Percentiles rank a stretch among this genome's conserved stretches.
These are phyloP conservation scores for Muntiacus muntjak DNA, from an alignment of 2,113 vertebrate genomes.

Conservation along the genomic window DNA sequence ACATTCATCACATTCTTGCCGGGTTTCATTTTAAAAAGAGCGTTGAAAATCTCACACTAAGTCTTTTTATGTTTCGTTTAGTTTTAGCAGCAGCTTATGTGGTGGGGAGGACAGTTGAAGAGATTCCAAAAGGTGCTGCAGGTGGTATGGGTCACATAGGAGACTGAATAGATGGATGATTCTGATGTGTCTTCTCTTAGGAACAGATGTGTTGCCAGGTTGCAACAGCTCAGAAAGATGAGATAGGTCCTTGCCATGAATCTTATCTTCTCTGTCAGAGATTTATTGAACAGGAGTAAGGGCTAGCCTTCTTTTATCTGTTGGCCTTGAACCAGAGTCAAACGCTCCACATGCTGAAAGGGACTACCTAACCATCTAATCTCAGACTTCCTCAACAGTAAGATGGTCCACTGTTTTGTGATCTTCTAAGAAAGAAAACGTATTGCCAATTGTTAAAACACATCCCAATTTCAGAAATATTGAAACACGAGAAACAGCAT, in stretches of 20 bases:
- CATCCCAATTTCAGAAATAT: neutral
- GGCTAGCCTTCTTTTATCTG: neutral
- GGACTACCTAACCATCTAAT: neutral
- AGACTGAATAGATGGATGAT: neutral
- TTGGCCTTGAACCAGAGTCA: neutral
- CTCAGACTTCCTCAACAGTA: neutral
- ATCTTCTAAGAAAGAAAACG: neutral
- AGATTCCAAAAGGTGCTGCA: neutral
- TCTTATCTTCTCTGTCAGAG: constrained; percentile 16
- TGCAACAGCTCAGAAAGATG: constrained; percentile 11
- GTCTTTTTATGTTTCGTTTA: neutral
- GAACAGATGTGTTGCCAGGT: constrained; percentile 46
- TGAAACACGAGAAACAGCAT: neutral
- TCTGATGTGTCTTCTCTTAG: neutral
- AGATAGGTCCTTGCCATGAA: neutral
- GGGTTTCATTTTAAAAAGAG: constrained; percentile 23
- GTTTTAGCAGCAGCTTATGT: neutral
- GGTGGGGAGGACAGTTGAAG: neutral
- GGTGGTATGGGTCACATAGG: neutral
- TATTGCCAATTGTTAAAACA: neutral
- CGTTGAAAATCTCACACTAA: constrained; percentile 1
- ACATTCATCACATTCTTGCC: neutral
- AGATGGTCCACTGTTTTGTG: neutral
- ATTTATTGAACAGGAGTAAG: neutral
- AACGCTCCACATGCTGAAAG: neutral